Evolutionary conservation across 2,113 vertebrate species (phyloP), one percentile per base, ranked within the genome.

Genomic region (Pollachius pollachius): DNA sequence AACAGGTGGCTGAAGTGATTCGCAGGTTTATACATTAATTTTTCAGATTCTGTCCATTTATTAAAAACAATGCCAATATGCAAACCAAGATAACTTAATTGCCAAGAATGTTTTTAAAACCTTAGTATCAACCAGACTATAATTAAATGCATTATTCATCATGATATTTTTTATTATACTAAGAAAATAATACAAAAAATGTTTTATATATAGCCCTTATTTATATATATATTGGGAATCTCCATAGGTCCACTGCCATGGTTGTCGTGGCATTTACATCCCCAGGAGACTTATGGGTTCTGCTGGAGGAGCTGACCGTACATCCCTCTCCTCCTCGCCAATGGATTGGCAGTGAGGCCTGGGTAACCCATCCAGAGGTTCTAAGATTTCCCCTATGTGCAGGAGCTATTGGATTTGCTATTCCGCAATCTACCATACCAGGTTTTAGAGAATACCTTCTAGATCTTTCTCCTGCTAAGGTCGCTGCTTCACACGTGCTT

Each of bases 231-330:
- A n/a, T 48, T 48, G 41, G 12, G 12, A 48, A 12, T 48, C 12
- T 48, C 41, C 12, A 23, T 7, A 88, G 85, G 27, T 90, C 91
- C 0, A 90, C 83, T 52, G 84, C 90, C n/a, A n/a, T 27, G 2
- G 90, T 92, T 30, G 52, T 92, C 12, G 84, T 92, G 12, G 84
- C 90, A 0, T 92, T 92, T 73, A 52, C 27, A 2, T 19, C 78
- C 0, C 2, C 70, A 2, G 84, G 76, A 48, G 91, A 92, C 7
- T 71, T 92, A 67, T 76, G 52, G 13, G 15, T 89, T 0, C 17
- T 92, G 23, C 23, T 23, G 2, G 23, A 23, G 23, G 23, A 23
- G 23, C 23, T 23, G 23, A 23, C 23, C 23, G 23, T 23, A 2
- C 23, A 23, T 23, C 23, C 23, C 3, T 23, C 23, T 23, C 23